Evolutionary conservation across 2,113 vertebrate genomes (phyloP).

Genomic region (Smithornis capensis): DNA sequence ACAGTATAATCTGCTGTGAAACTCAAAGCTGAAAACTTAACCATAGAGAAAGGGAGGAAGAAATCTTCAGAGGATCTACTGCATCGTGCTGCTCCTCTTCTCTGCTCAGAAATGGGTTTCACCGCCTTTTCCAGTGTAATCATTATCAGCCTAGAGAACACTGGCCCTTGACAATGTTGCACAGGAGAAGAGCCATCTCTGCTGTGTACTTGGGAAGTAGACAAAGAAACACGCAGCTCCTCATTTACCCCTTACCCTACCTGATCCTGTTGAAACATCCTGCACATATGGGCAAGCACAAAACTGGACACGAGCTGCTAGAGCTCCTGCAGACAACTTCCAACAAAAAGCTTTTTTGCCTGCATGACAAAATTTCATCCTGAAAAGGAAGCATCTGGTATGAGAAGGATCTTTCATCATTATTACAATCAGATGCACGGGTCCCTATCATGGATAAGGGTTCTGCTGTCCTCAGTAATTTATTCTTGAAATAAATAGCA

Average conservation of each 20-base stretch:
- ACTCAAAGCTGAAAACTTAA: not conserved
- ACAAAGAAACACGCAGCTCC: not conserved
- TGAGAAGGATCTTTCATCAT: not conserved
- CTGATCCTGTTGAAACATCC: not conserved
- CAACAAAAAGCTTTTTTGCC: not conserved
- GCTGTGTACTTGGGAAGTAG: not conserved
- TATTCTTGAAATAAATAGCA: not conserved
- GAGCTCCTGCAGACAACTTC: not conserved
- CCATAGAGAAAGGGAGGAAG: not conserved
- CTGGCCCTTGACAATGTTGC: not conserved
- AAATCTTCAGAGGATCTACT: not conserved
- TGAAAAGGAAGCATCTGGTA: not conserved
- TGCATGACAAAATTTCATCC: not conserved
- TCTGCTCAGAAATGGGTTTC: not conserved
- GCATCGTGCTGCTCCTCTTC: not conserved
- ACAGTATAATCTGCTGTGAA: not conserved
- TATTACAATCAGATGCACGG: not conserved
- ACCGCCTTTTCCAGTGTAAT: not conserved
- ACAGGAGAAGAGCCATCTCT: not conserved
- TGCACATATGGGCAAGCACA: not conserved
- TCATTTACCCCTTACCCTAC: not conserved
- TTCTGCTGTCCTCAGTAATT: not conserved
- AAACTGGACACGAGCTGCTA: not conserved
- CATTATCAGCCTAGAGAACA: not conserved
- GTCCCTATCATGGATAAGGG: accelerated